These are phyloP conservation scores for Notodonta ziczac DNA, from an alignment of 2,888 invertebrate genomes.

Conservation along the genomic window DNA sequence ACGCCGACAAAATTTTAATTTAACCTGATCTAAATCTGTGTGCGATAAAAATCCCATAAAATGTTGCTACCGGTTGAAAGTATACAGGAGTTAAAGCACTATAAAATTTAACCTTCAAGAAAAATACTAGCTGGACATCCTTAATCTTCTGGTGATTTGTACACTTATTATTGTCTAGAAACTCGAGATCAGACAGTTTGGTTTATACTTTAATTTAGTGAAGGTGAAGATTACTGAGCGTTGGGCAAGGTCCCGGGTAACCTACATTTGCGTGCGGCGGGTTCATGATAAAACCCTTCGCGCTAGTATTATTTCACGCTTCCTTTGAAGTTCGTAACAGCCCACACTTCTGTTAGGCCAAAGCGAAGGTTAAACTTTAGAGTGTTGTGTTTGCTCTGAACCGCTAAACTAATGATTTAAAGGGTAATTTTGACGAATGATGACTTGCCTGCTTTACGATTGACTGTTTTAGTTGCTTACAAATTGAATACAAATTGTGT, in stretches of 20 bases:
- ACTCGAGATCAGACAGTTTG: conserved; percentile 58
- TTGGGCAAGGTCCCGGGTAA: conserved; percentile 57
- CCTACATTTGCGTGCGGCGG: conserved; percentile 44
- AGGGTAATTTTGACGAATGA: neutral
- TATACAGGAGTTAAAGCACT: conserved; percentile 19
- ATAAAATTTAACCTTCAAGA: conserved; percentile 42
- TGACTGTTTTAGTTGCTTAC: no score
- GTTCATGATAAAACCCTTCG: conserved; percentile 18
- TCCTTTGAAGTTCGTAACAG: conserved; percentile 30
- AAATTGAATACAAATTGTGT: no score
- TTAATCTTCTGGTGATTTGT: conserved; percentile 61
- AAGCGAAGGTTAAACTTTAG: conserved; percentile 46
- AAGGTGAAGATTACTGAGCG: conserved; percentile 62
- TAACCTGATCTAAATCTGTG: conserved; percentile 12
- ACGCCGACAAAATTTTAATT: conserved; percentile 4
- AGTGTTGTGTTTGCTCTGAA: conserved; percentile 13
- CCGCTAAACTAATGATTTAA: neutral
- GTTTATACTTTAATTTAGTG: conserved; percentile 52
- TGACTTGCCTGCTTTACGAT: neutral
- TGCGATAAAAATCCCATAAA: conserved; percentile 27
- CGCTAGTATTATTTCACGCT: conserved; percentile 35
- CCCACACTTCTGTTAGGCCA: conserved; percentile 29
- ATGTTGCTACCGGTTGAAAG: conserved; percentile 18
- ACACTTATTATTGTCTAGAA: conserved; percentile 58
- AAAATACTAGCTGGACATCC: conserved; percentile 45